Percentiles rank a stretch among this genome's conserved stretches.
These are phyloP conservation scores for Erebia palarica DNA, from an alignment of 2,888 invertebrate genomes.

Conservation along the genomic window DNA sequence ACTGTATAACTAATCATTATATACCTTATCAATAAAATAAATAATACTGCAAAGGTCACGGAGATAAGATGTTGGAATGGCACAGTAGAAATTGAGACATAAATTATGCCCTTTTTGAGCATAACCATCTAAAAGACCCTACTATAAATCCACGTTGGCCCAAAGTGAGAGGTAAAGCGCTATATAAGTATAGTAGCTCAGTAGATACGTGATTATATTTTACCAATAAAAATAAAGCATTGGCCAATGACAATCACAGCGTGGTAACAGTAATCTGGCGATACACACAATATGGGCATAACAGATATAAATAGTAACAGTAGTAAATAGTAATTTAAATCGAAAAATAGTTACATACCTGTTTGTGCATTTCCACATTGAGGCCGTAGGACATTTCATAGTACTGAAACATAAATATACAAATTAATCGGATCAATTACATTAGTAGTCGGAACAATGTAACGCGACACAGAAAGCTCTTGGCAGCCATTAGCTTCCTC, in stretches of 20 bases:
- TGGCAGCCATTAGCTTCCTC: conserved; percentile 78
- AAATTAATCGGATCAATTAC: conserved; percentile 55
- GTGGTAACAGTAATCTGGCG: no score
- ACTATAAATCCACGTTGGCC: no score
- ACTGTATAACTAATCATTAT: neutral
- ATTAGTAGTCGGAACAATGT: conserved; percentile 55
- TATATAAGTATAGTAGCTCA: no score
- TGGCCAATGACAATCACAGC: no score
- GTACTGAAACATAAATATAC: conserved; percentile 89
- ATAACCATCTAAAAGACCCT: neutral
- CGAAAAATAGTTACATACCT: conserved; percentile 83
- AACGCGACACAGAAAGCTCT: conserved; percentile 69
- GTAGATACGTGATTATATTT: no score
- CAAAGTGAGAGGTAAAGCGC: no score
- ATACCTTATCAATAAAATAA: neutral
- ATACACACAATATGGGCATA: no score
- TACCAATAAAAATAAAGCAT: no score
- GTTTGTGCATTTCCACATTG: conserved; percentile 99
- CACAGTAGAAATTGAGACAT: neutral
- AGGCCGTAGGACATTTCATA: conserved; percentile 99
- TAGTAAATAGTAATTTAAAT: neutral
- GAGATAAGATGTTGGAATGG: neutral
- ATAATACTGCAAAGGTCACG: neutral
- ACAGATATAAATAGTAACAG: no score
- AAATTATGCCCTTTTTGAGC: neutral